Evolutionary conservation across 2,888 invertebrate genomes (phyloP).

Genomic region (Artemia sinica): DNA sequence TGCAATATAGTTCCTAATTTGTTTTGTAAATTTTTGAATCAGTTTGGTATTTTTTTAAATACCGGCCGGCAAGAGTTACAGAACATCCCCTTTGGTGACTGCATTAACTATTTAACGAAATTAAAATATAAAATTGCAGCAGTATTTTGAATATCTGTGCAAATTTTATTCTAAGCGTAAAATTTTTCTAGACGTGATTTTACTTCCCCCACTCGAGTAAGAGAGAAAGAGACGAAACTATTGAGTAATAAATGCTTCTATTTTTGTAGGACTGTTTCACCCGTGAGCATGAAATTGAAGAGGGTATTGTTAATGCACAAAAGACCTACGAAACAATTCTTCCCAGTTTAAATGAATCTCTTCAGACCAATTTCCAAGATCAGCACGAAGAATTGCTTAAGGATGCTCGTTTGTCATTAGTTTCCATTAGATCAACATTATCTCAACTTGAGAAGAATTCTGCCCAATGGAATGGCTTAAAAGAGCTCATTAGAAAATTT

Average conservation of each 20-base stretch:
- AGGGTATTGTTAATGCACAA: not conserved
- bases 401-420: not conserved
- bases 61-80: no score
- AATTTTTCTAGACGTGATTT: no score
- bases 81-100: no score
- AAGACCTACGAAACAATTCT: not conserved
- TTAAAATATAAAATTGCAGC: no score
- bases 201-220: no score
- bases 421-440: not conserved
- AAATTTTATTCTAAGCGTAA: no score
- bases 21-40: no score
- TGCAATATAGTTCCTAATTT: no score
- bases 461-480: not conserved
- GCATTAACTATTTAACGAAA: no score
- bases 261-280: slow-evolving; percentile 8
- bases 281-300: not conserved
- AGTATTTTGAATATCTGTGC: no score
- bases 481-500: not conserved
- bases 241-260: not conserved
- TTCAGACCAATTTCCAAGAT: not conserved
- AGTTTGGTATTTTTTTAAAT: no score
- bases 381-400: not conserved
- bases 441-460: not conserved
- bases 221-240: no score
- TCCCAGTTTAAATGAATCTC: not conserved